A percentile compares a stretch with the other conserved stretches of the same genome.
Conservation (phyloP, 2,888 invertebrate species). For the Apotomis betuletana region DNA sequence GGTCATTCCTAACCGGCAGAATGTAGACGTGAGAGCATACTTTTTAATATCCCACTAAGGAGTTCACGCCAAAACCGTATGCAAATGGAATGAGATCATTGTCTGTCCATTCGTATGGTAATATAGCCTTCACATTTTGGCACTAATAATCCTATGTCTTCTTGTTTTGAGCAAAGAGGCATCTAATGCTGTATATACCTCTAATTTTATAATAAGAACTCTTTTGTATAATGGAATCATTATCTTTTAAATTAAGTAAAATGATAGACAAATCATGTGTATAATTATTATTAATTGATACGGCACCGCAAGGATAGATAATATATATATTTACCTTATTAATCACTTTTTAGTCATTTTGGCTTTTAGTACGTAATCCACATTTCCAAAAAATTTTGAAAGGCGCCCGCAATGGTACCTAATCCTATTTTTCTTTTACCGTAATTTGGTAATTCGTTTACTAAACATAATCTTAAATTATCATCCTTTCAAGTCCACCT, state of each 20-base stretch:
- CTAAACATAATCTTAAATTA: too few relatives aligned
- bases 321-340: neutral
- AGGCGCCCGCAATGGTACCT: too few relatives aligned
- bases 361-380: too few relatives aligned
- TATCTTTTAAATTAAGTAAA: too few relatives aligned
- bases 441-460: too few relatives aligned
- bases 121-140: constrained; percentile 42
- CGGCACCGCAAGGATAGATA: neutral
- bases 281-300: neutral
- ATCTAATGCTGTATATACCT: neutral
- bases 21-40: constrained; percentile 9
- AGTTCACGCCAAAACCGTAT: constrained; percentile 59
- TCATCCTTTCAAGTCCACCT: too few relatives aligned
- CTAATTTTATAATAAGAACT: too few relatives aligned
- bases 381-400: neutral
- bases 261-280: neutral
- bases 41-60: constrained; percentile 21
- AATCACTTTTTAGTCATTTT: too few relatives aligned
- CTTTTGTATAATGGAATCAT: too few relatives aligned
- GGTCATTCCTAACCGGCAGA: constrained; percentile 3
- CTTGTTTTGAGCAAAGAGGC: constrained; percentile 8
- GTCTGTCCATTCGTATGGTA: constrained; percentile 51
- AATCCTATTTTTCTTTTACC: too few relatives aligned
- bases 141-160: constrained; percentile 27
- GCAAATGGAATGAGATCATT: constrained; percentile 75